Conservation (phyloP, 2,113 vertebrate genomes). For the Daboia siamensis region DNA sequence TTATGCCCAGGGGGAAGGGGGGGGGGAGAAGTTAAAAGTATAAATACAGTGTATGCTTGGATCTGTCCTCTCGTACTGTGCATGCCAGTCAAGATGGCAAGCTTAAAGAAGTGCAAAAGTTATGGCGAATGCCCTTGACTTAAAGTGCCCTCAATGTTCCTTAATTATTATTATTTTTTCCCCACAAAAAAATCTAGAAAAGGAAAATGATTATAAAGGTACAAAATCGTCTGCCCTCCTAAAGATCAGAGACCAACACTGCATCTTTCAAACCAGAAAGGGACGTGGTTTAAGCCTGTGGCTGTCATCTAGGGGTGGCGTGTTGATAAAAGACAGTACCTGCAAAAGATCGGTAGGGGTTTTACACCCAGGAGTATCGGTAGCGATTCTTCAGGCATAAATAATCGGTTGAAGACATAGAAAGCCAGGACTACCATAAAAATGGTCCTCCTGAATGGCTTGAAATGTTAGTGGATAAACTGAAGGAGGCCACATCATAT, state of each 20-base stretch:
- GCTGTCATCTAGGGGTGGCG: slow-evolving; percentile 64
- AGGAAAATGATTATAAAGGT: slow-evolving; percentile 47
- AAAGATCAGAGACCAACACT: slow-evolving; percentile 65
- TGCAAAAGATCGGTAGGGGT: slow-evolving; percentile 63
- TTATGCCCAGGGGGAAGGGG: slow-evolving; percentile 46
- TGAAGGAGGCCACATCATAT: slow-evolving; percentile 75
- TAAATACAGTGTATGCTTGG: slow-evolving; percentile 54
- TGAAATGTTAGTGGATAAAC: slow-evolving; percentile 78
- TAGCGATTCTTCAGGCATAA: slow-evolving; percentile 73
- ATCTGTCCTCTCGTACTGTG: slow-evolving; percentile 32
- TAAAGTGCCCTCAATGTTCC: slow-evolving; percentile 73
- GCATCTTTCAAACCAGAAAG: slow-evolving; percentile 78
- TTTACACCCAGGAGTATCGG: slow-evolving; percentile 70
- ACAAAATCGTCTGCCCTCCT: slow-evolving; percentile 42
- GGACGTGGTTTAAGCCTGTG: slow-evolving; percentile 61
- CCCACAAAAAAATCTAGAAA: slow-evolving; percentile 50
- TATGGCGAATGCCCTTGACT: slow-evolving; percentile 66
- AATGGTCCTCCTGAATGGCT: slow-evolving; percentile 73
- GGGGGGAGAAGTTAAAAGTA: slow-evolving; percentile 55
- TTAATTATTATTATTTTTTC: slow-evolving; percentile 48
- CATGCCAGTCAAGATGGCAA: slow-evolving; percentile 51
- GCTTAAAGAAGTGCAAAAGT: slow-evolving; percentile 70
- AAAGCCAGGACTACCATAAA: slow-evolving; percentile 77
- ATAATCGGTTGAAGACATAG: slow-evolving; percentile 77
- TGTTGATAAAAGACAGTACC: slow-evolving; percentile 58